phyloP scores from a whole-genome alignment of 2,888 invertebrate genomes.

The Oasisia sp. region DNA sequence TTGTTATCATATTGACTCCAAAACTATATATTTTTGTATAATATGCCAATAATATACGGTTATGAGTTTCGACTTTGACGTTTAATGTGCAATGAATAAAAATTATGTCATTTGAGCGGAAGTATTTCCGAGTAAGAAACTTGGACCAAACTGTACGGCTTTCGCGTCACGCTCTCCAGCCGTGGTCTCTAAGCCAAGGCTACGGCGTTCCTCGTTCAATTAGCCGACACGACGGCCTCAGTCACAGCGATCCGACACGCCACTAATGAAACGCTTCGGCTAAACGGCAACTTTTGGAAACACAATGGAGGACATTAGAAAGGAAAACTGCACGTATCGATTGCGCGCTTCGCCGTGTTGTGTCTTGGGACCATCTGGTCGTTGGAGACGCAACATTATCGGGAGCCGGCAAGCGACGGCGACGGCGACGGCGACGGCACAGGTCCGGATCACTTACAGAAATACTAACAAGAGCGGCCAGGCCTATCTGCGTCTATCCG shows the following conservation, averaged over 20 bases:
- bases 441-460: not conserved
- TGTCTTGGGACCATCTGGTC: not conserved
- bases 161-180: not conserved
- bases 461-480: no score
- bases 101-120: no score
- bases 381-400: not conserved
- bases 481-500: not conserved
- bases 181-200: not conserved
- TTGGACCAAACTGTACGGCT: no score
- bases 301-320: slow-evolving; percentile 9
- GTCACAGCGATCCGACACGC: not conserved
- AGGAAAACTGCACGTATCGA: not conserved
- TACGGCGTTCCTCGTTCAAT: not conserved
- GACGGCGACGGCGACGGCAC: not conserved
- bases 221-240: not conserved
- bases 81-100: no score
- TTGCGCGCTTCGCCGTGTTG: not conserved
- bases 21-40: no score
- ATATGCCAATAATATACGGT: no score
- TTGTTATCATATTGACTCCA: no score
- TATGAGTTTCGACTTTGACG: no score
- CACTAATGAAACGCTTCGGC: not conserved
- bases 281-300: slow-evolving; percentile 13
- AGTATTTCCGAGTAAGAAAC: no score
- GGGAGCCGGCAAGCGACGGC: not conserved